phyloP scores from a whole-genome alignment of 2,888 invertebrate species.

The Monoplex corrugatus region DNA sequence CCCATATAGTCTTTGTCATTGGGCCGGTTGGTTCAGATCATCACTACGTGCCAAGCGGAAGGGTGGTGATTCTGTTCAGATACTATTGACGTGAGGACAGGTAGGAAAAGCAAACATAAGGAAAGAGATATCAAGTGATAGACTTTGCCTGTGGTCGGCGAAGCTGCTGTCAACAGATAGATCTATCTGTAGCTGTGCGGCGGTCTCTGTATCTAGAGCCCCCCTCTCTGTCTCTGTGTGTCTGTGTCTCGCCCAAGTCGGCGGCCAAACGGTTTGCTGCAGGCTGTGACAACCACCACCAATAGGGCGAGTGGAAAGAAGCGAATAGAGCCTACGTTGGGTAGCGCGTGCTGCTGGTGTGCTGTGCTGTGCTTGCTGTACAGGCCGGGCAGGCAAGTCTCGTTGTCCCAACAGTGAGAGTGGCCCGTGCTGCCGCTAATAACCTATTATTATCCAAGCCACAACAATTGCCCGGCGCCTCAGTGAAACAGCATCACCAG shows the following conservation, averaged over 20 bases:
- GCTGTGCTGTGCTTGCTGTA: too few species aligned
- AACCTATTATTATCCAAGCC: conserved; percentile 52
- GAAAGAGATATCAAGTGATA: too few species aligned
- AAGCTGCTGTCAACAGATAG: conserved; percentile 10
- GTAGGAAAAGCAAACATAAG: too few species aligned
- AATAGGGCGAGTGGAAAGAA: conserved; percentile 12
- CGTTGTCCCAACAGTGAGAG: conserved; percentile 52
- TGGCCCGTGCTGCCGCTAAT: conserved; percentile 51
- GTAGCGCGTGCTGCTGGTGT: conserved; percentile 37
- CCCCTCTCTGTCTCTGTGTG: not conserved
- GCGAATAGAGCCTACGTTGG: conserved; percentile 22
- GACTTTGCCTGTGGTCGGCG: not conserved
- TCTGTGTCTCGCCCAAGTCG: not conserved
- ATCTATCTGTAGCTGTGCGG: not conserved
- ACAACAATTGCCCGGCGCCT: conserved; percentile 50
- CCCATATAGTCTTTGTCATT: too few species aligned
- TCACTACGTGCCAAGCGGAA: too few species aligned
- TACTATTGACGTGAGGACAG: too few species aligned
- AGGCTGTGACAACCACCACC: conserved; percentile 29
- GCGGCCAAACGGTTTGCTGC: not conserved
- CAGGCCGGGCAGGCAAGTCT: conserved; percentile 29
- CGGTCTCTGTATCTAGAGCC: not conserved
- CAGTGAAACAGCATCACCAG: conserved; percentile 51
- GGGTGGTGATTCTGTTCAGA: too few species aligned
- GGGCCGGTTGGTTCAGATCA: too few species aligned